Base-by-base conservation (phyloP, 2,797 vertebrate species). In the Leuciscus waleckii region DNA sequence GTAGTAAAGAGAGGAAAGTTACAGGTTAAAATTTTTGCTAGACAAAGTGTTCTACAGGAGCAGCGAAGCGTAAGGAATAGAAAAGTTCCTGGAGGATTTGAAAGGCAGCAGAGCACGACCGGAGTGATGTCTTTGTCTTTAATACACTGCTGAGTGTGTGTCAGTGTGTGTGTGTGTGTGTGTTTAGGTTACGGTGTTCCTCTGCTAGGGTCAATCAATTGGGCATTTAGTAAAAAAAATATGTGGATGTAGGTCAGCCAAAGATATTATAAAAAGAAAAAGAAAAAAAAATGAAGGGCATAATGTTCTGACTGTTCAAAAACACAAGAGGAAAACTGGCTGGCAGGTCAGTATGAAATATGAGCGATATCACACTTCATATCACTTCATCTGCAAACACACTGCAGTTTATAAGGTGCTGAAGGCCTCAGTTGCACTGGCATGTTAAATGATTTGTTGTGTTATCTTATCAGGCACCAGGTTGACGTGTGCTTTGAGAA, bases 11-110 rank as follows among this genome's bases (percentile, higher is more conserved):
- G 74, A 85, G 80, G 67, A 63, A 75, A 41, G 43, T 61, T 73
- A 54, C 83, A 51, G 83, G 56, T 79, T 85, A 74, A 84, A 81
- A 75, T 79, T 73, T 80, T 82, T 81, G 54, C 70, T n/a, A 74
- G 76, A 90, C 88, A 85, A 88, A 88, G 80, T 32, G 69, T 88
- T 89, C 85, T 73, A 75, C 80, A 77, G 83, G 75, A 69, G 82
- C 80, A 85, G 70, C 54, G 23, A 80, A 86, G 87, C 63, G 10
- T 85, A 69, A 76, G 37, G 19, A 75, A 84, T 84, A 65, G 80
- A 79, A 71, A 67, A 87, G 85, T 88, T 89, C 81, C 86, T 77
- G 71, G 35, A 88, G 68, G 43, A 85, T 68, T 67, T 71, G 70
- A 75, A 26, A 39, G 74, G 79, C 61, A 79, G 67, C 56, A 41